These are phyloP conservation scores for Macheiramphus alcinus DNA, from an alignment of 2,113 vertebrate species.

Conservation along the genomic window DNA sequence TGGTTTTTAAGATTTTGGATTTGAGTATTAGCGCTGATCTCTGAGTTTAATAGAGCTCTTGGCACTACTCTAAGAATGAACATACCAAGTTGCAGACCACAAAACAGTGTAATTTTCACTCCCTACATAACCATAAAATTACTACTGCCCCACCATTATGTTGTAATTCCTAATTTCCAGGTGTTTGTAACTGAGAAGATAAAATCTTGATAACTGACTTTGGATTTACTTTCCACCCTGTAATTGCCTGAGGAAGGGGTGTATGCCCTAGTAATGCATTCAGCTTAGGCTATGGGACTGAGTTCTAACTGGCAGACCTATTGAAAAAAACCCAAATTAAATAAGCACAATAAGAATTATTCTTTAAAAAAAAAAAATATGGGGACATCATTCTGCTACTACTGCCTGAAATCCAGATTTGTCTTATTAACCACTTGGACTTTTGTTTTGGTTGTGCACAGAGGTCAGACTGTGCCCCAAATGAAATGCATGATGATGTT, in stretches of 20 bases:
- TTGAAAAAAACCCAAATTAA: neutral
- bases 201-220: conserved; percentile 51
- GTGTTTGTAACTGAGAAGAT: conserved; percentile 56
- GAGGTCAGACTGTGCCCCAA: neutral
- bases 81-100: neutral
- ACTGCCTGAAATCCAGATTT: neutral
- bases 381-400: neutral
- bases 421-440: neutral
- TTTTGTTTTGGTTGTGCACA: neutral
- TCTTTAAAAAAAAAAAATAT: neutral
- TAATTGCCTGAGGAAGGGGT: conserved; percentile 13
- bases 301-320: neutral
- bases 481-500: neutral
- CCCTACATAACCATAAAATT: conserved; percentile 14
- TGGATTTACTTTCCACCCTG: conserved; percentile 16
- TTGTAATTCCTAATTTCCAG: conserved; percentile 57
- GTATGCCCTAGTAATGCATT: neutral
- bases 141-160: conserved; percentile 22
- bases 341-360: neutral
- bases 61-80: neutral
- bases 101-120: conserved; percentile 12
- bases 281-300: neutral
- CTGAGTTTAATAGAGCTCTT: neutral
- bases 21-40: neutral
- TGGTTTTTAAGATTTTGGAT: neutral